Percentiles rank a stretch among this genome's conserved stretches.
These are phyloP conservation scores for Drosophila villosipedis DNA, from an alignment of 2,888 invertebrate species.

Conservation along the genomic window DNA sequence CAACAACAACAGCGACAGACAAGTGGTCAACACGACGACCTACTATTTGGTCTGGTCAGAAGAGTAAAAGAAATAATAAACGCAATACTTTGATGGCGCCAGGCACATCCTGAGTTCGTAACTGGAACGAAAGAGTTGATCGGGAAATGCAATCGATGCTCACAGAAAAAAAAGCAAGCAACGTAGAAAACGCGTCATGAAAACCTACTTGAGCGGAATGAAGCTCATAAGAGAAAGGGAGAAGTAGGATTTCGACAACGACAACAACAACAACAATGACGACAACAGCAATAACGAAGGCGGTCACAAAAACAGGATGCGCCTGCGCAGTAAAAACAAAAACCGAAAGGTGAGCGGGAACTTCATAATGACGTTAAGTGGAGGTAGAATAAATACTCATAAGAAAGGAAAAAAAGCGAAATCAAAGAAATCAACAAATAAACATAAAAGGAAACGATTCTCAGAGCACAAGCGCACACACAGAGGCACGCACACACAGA, in stretches of 20 bases:
- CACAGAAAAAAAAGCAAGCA: conserved; percentile 18
- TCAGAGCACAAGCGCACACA: conserved; percentile 48
- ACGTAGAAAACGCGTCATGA: conserved; percentile 45
- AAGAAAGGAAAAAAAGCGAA: conserved; percentile 59
- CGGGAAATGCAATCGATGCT: conserved; percentile 46
- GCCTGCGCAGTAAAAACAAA: conserved; percentile 68
- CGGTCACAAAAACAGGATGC: conserved; percentile 72
- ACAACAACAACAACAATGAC: conserved; percentile 37
- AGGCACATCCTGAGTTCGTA: conserved; percentile 47
- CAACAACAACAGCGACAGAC: background rate
- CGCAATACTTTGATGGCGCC: conserved; percentile 58
- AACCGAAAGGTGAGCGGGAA: conserved; percentile 67
- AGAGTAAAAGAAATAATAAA: conserved; percentile 26
- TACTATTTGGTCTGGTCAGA: conserved; percentile 40
- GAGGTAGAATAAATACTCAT: conserved; percentile 50
- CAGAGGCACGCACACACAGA: conserved; percentile 31
- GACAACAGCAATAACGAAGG: conserved; percentile 34
- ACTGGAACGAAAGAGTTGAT: conserved; percentile 58
- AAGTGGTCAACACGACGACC: conserved; percentile 46
- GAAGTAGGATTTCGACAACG: conserved; percentile 59
- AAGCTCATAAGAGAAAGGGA: conserved; percentile 4
- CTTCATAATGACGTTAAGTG: conserved; percentile 62
- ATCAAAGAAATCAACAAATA: conserved; percentile 78
- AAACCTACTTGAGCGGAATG: conserved; percentile 55
- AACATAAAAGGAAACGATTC: conserved; percentile 73